Evolutionary conservation across 2,888 invertebrate genomes (phyloP).

Genomic region (Oegoconia quadripuncta): DNA sequence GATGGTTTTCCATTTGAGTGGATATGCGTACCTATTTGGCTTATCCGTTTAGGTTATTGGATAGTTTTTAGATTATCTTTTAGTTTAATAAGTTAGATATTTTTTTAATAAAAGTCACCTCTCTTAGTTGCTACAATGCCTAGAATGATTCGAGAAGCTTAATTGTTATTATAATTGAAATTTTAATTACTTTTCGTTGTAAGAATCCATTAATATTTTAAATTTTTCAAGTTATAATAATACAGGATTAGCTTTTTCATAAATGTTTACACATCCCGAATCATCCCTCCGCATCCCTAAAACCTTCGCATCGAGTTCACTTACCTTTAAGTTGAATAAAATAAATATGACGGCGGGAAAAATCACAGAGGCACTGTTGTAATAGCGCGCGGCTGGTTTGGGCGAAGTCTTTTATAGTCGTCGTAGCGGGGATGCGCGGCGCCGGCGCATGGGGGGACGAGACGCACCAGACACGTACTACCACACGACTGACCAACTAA

Average conservation of each 20-base stretch:
- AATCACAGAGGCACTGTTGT: slow-evolving; percentile 76
- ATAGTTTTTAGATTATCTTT: too few species aligned
- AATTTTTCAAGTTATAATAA: too few species aligned
- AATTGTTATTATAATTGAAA: too few species aligned
- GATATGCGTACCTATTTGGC: too few species aligned
- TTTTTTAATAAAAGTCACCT: too few species aligned
- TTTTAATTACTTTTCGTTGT: too few species aligned
- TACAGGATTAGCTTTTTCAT: background rate
- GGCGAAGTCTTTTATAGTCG: slow-evolving; percentile 69
- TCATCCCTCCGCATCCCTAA: slow-evolving; percentile 41
- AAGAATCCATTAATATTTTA: too few species aligned
- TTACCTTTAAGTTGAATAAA: slow-evolving; percentile 66
- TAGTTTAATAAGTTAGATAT: too few species aligned
- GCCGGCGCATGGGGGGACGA: slow-evolving; percentile 43
- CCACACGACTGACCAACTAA: slow-evolving; percentile 27
- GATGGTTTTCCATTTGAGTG: too few species aligned
- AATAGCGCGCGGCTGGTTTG: slow-evolving; percentile 75
- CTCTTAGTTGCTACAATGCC: too few species aligned
- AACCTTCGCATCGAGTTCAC: slow-evolving; percentile 42
- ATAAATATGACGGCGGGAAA: slow-evolving; percentile 69
- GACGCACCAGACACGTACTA: slow-evolving; percentile 26
- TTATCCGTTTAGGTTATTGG: too few species aligned
- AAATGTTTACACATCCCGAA: slow-evolving; percentile 27
- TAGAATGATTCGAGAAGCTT: too few species aligned
- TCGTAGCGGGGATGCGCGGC: slow-evolving; percentile 68